phyloP scores from a whole-genome alignment of 2,888 invertebrate species.

The Pollenia angustigena region DNA sequence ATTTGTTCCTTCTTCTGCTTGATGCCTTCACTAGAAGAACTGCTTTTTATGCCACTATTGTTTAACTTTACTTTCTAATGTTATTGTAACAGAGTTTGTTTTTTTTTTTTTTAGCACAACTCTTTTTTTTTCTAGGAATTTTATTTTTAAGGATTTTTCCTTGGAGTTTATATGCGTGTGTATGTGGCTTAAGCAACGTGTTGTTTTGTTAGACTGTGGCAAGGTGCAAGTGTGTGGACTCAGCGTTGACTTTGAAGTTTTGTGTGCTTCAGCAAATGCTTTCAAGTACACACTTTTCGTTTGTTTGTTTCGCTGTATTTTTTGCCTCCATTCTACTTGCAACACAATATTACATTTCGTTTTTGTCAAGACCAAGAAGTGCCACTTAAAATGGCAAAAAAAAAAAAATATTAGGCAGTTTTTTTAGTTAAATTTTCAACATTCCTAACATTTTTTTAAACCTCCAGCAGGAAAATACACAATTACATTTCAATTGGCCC shows the following conservation, averaged over 20 bases:
- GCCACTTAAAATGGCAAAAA: conserved; percentile 58
- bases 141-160: not conserved
- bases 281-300: conserved; percentile 71
- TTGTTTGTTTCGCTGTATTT: conserved; percentile 51
- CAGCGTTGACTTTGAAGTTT: conserved; percentile 72
- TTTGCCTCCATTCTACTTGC: conserved; percentile 7
- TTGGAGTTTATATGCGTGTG: not conserved
- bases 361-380: conserved; percentile 67
- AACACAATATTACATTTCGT: conserved; percentile 33
- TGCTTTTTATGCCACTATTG: conserved; percentile 37
- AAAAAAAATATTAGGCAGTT: conserved; percentile 2
- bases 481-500: conserved; percentile 70
- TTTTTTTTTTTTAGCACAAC: conserved; percentile 52
- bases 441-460: conserved; percentile 1
- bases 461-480: conserved; percentile 45
- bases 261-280: conserved; percentile 60
- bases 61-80: conserved; percentile 68
- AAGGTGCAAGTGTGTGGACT: conserved; percentile 3
- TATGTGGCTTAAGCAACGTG: conserved; percentile 36
- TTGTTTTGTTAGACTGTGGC: conserved; percentile 49
- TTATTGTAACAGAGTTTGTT: conserved; percentile 70
- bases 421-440: conserved; percentile 56
- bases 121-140: conserved; percentile 33
- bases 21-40: conserved; percentile 22
- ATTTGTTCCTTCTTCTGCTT: conserved; percentile 25